Evolutionary conservation across 2,888 invertebrate genomes (phyloP).

Genomic region (Eristalis arbustorum): DNA sequence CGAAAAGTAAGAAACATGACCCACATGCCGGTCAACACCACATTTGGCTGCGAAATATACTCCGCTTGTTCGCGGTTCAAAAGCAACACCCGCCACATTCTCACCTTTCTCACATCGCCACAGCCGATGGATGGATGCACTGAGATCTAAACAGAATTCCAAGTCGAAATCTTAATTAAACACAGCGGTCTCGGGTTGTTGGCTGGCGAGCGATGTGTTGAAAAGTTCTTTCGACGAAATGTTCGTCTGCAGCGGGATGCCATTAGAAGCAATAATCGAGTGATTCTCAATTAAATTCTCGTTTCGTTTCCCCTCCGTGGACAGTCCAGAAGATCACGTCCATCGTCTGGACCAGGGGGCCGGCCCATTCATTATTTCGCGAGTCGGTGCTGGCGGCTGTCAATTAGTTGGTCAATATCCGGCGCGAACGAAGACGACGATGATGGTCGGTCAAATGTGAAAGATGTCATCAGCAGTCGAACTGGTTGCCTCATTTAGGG

Average conservation of each 20-base stretch:
- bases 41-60: constrained; percentile 47
- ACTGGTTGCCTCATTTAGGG: background rate
- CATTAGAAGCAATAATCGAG: constrained; percentile 57
- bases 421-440: constrained; percentile 12
- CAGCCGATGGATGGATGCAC: constrained; percentile 28
- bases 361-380: constrained; percentile 46
- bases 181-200: background rate
- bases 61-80: background rate
- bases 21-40: constrained; percentile 46
- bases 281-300: constrained; percentile 47
- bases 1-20: constrained; percentile 49
- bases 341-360: background rate
- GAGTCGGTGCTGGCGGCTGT: constrained; percentile 25
- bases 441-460: constrained; percentile 4
- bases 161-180: constrained; percentile 49
- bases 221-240: constrained; percentile 51
- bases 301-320: background rate
- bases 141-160: constrained; percentile 54
- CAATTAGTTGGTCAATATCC: constrained; percentile 55
- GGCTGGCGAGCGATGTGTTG: constrained; percentile 18
- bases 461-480: constrained; percentile 15
- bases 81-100: constrained; percentile 36
- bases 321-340: background rate
- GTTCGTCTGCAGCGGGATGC: constrained; percentile 44
- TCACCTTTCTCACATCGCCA: constrained; percentile 41